phyloP scores from a whole-genome alignment of 1,140 invertebrate species.

The Phocides pigmalion region DNA sequence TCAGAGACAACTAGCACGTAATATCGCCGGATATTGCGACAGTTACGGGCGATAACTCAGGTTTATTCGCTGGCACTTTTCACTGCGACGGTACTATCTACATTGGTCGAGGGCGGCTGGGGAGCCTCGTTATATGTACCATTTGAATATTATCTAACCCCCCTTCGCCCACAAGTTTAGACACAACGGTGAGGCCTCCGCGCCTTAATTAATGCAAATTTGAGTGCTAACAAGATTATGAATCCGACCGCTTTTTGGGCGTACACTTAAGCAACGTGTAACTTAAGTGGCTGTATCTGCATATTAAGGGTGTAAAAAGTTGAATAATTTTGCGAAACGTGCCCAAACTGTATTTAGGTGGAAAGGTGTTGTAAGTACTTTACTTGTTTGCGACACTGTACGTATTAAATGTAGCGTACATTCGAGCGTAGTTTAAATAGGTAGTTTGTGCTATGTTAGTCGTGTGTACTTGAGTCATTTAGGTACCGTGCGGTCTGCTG shows the following conservation, averaged over 20 bases:
- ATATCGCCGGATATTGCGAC: conserved; percentile 33
- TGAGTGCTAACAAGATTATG: conserved; percentile 83
- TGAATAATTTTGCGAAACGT: conserved; percentile 44
- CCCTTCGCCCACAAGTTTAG: conserved; percentile 57
- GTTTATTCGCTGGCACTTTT: conserved; percentile 41
- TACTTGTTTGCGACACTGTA: conserved; percentile 11
- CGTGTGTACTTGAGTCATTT: too few species aligned
- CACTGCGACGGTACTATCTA: conserved; percentile 56
- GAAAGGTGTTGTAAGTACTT: conserved; percentile 24
- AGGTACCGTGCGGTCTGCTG: too few species aligned
- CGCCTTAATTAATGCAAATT: conserved; percentile 83
- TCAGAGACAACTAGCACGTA: conserved; percentile 33
- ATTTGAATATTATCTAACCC: conserved; percentile 82
- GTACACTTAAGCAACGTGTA: conserved; percentile 59
- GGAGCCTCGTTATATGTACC: conserved; percentile 80
- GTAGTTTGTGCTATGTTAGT: not conserved
- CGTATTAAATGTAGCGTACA: conserved; percentile 1
- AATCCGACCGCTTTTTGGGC: conserved; percentile 76
- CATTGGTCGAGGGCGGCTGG: conserved; percentile 74
- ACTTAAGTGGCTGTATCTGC: conserved; percentile 65
- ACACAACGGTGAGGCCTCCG: conserved; percentile 66
- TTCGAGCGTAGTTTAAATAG: conserved; percentile 12
- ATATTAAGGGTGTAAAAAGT: conserved; percentile 57
- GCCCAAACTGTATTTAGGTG: conserved; percentile 19
- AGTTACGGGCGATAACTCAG: conserved; percentile 29